Evolutionary conservation across 2,113 vertebrate genomes (phyloP).

Genomic region (Eleginops maclovinus): DNA sequence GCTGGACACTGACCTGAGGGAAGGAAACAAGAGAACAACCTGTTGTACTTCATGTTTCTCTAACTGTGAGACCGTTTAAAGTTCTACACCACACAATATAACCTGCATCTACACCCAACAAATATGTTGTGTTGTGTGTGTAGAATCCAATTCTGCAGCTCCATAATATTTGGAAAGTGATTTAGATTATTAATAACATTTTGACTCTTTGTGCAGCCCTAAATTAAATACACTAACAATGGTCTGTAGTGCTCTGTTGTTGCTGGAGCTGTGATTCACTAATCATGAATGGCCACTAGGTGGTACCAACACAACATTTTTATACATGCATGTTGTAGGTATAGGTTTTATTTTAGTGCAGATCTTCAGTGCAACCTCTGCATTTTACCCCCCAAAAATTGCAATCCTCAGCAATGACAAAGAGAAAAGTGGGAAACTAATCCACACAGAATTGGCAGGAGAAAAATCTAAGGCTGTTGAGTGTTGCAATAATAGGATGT

Average conservation of each 20-base stretch:
- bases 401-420: neutral
- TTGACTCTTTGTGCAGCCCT: no score
- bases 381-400: no score
- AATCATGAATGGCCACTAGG: constrained; percentile 28
- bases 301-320: constrained; percentile 14
- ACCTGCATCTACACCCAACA: no score
- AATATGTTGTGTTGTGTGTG: no score
- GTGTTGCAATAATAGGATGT: neutral
- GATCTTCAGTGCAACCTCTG: neutral
- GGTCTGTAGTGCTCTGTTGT: constrained; percentile 6
- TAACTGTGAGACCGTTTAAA: neutral
- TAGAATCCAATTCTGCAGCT: no score
- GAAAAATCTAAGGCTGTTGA: neutral
- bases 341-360: neutral
- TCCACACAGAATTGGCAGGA: neutral
- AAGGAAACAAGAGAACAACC: neutral
- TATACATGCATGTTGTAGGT: neutral
- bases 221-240: neutral
- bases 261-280: neutral
- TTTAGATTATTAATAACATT: no score
- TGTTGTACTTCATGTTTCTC: neutral
- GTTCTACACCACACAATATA: no score
- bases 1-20: constrained; percentile 92
- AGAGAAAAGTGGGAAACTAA: neutral
- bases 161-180: no score